A percentile compares a stretch with the other conserved stretches of the same genome.
These are phyloP conservation scores for Drosophila greeni DNA, from an alignment of 2,888 invertebrate genomes.

Conservation along the genomic window DNA sequence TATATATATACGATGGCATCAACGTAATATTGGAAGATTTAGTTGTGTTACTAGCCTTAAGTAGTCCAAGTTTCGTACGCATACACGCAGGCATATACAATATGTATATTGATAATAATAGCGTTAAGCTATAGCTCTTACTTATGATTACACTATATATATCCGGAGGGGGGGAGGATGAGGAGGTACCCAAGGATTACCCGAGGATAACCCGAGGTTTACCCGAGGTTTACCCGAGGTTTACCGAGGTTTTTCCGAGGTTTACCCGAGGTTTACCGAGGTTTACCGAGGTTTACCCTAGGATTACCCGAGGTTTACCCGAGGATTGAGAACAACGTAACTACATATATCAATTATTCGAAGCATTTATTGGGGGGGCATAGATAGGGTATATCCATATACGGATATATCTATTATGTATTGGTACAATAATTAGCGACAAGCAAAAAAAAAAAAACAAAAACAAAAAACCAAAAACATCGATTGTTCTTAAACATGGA, in stretches of 20 bases:
- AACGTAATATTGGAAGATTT: slow-evolving; percentile 66
- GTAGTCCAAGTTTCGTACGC: slow-evolving; percentile 75
- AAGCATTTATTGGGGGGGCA: slow-evolving; percentile 75
- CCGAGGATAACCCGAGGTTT: too few species aligned
- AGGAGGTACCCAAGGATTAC: too few species aligned
- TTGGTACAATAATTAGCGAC: slow-evolving; percentile 73
- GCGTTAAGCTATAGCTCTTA: slow-evolving; percentile 63
- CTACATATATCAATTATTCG: slow-evolving; percentile 77
- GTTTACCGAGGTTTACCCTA: too few species aligned
- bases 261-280: too few species aligned
- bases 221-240: too few species aligned
- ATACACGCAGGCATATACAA: slow-evolving; percentile 65
- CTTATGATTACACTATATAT: slow-evolving; percentile 41
- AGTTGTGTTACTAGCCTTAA: slow-evolving; percentile 76
- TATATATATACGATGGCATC: slow-evolving; percentile 27
- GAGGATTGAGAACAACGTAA: slow-evolving; percentile 42
- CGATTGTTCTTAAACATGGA: slow-evolving; percentile 70
- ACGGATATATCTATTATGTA: slow-evolving; percentile 49
- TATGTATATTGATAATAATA: slow-evolving; percentile 75
- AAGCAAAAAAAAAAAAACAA: slow-evolving; percentile 47
- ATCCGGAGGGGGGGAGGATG: neutral
- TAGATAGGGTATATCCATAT: slow-evolving; percentile 40
- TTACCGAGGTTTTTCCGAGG: too few species aligned
- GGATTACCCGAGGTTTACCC: too few species aligned
- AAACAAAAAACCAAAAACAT: slow-evolving; percentile 52